Conservation (phyloP, 1,140 invertebrate genomes). For the Dermatophagoides farinae region DNA sequence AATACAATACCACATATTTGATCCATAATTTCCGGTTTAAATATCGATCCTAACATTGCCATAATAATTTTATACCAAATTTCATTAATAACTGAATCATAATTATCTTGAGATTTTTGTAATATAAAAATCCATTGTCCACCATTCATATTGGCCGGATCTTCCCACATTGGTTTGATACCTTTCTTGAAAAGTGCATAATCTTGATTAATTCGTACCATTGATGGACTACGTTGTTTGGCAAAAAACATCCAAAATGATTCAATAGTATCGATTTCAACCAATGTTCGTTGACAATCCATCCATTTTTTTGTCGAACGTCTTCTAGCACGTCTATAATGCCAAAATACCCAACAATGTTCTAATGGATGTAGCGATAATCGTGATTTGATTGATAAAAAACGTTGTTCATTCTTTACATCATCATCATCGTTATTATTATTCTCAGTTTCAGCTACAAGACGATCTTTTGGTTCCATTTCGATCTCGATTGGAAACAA, state of each 20-base stretch:
- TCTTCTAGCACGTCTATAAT: not conserved
- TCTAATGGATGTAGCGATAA: not conserved
- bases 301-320: not conserved
- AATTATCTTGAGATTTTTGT: not conserved
- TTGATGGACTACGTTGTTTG: not conserved
- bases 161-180: slow-evolving; percentile 11
- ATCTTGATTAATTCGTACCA: not conserved
- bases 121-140: slow-evolving; percentile 8
- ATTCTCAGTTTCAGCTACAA: too few species aligned
- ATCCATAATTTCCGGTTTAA: not conserved
- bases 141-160: slow-evolving; percentile 5
- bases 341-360: slow-evolving; percentile 4
- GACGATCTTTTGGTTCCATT: too few species aligned
- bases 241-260: not conserved
- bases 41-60: not conserved
- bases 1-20: slow-evolving; percentile 6
- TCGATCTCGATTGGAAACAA: too few species aligned
- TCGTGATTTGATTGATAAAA: not conserved
- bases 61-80: not conserved
- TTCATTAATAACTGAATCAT: not conserved
- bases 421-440: too few species aligned
- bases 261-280: not conserved
- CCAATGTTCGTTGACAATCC: slow-evolving; percentile 1
- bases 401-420: too few species aligned
- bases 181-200: slow-evolving; percentile 8